Evolutionary conservation across 2,113 vertebrate genomes (phyloP), one percentile per base, ranked within the genome.

Genomic region (Epinephelus fuscoguttatus): DNA sequence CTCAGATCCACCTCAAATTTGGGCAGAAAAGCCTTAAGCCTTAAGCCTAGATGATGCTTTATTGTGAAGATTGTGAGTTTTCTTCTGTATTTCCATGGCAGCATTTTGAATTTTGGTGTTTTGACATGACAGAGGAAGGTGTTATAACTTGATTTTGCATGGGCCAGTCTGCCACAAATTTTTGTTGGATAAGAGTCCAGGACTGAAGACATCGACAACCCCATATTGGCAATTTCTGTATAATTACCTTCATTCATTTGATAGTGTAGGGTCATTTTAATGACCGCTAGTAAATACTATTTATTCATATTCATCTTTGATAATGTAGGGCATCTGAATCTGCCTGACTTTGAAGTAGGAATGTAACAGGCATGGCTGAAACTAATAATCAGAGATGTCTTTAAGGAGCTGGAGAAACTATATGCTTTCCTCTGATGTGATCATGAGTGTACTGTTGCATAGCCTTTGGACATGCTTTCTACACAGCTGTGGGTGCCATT

Each of bases 371-470:
- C 13, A 23, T 59, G 25, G 12, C 67, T 70, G n/a, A 68, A 33
- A 33, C 45, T 56, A 37, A 70, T 61, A 63, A 56, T 53, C 60
- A 55, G 11, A 33, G 27, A 11, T 50, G 50, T 82, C 47, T 84
- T 66, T 78, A 23, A 84, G 49, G 23, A 59, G 25, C 21, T 59
- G 40, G 59, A 66, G 23, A 78, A 33, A 3, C 60, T 11, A 15
- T 68, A 57, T 75, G 14, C 70, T 68, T 81, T 75, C 56, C 18
- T 82, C 57, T 81, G 69, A 76, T 69, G 57, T 75, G 76, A 84
- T 74, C 61, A 21, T 27, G 5, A 40, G 90, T 88, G 50, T 92
- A 74, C 25, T 49, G 85, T 92, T 93, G 74, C 89, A 87, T 49
- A 37, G 56, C 86, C 86, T 85, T 61, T 62, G 78, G 78, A 56